Evolutionary conservation across 2,888 invertebrate species (phyloP).

Genomic region (Hyalella azteca): DNA sequence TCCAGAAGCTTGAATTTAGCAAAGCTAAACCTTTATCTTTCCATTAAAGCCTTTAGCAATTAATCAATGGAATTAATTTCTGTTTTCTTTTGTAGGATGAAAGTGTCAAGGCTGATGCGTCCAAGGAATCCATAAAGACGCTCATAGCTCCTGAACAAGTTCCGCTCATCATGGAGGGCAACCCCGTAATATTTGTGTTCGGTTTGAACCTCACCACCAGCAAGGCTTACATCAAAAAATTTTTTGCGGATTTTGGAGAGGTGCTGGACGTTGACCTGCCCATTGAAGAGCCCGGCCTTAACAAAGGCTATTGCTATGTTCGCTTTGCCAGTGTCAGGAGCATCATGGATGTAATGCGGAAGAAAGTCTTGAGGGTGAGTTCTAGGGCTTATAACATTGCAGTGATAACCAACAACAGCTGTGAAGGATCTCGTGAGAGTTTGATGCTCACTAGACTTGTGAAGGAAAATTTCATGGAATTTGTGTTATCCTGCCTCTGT

Average conservation of each 20-base stretch:
- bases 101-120: no score
- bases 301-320: conserved; percentile 25
- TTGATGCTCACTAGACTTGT: no score
- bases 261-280: not conserved
- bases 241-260: not conserved
- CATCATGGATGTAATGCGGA: not conserved
- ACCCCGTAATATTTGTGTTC: conserved; percentile 23
- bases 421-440: no score
- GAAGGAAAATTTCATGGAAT: no score
- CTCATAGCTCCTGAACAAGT: not conserved
- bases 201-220: not conserved
- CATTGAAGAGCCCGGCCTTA: not conserved
- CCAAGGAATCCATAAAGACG: not conserved
- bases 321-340: not conserved
- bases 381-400: not conserved
- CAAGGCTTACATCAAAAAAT: not conserved
- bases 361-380: conserved; percentile 8
- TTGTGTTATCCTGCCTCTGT: no score
- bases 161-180: conserved; percentile 7
- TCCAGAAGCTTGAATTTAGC: no score
- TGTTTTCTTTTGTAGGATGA: no score
- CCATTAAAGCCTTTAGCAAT: no score
- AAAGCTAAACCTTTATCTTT: no score
- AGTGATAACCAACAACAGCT: no score
- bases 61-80: no score